phyloP scores from a whole-genome alignment of 2,797 vertebrate species.

The Morelia viridis region DNA sequence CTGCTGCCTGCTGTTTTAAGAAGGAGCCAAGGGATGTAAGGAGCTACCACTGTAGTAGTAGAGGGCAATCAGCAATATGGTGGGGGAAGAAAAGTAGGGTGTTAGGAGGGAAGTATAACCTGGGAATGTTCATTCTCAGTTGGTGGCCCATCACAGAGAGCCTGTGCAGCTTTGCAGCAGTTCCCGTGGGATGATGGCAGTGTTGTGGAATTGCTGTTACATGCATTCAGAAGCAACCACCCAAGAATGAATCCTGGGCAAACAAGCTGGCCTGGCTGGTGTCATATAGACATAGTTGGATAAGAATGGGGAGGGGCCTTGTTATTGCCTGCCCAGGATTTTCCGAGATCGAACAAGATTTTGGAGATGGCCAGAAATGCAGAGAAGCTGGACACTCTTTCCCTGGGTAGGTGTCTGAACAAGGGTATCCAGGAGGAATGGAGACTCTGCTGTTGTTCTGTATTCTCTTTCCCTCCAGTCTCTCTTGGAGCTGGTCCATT shows the following conservation, averaged over 20 bases:
- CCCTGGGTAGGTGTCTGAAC: not conserved
- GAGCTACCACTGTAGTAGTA: not conserved
- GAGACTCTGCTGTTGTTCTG: not conserved
- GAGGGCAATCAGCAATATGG: not conserved
- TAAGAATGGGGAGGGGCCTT: not conserved
- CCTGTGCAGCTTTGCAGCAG: not conserved
- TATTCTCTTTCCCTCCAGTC: not conserved
- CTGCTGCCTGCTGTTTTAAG: not conserved
- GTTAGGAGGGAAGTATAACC: not conserved
- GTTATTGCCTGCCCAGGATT: not conserved
- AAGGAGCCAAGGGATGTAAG: not conserved
- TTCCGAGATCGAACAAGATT: not conserved
- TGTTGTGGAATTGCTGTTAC: not conserved
- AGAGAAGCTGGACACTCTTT: not conserved
- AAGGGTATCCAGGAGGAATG: not conserved
- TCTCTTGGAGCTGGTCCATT: not conserved
- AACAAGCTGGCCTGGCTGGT: not conserved
- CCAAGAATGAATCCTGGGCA: not conserved
- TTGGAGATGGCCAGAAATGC: not conserved
- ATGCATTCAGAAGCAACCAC: not conserved
- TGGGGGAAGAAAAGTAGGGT: not conserved
- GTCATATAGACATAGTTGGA: not conserved
- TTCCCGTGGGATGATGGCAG: not conserved
- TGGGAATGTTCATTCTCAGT: not conserved
- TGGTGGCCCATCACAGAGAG: not conserved